phyloP scores from a whole-genome alignment of 1,140 invertebrate species.

The Brachionus rotundiformis region DNA sequence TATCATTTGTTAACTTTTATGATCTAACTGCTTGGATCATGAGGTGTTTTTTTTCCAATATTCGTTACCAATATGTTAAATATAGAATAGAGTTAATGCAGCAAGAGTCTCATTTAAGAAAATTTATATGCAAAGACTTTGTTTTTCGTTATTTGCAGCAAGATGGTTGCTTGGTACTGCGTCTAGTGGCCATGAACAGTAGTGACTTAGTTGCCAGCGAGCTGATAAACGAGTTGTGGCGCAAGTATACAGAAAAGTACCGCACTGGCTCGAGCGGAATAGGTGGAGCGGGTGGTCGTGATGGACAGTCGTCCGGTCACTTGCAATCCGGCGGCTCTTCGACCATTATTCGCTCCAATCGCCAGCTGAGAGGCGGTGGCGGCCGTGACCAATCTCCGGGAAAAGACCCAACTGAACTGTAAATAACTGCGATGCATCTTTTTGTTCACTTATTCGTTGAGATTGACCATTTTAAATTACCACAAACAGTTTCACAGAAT shows the following conservation, averaged over 20 bases:
- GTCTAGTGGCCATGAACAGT: conserved; percentile 66
- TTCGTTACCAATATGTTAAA: conserved; percentile 52
- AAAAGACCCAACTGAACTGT: conserved; percentile 45
- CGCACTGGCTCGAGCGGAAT: conserved; percentile 25
- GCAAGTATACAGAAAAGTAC: conserved; percentile 56
- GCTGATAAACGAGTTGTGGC: conserved; percentile 65
- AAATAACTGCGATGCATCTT: background rate
- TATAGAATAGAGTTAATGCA: conserved; percentile 52
- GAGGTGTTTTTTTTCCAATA: conserved; percentile 53
- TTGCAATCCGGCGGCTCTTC: conserved; percentile 41
- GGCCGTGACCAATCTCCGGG: conserved; percentile 44
- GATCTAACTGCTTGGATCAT: conserved; percentile 55
- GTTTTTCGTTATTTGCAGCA: conserved; percentile 66
- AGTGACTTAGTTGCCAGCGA: conserved; percentile 67
- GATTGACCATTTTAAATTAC: background rate
- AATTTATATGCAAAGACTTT: conserved; percentile 60
- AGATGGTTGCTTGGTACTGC: conserved; percentile 66
- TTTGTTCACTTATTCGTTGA: background rate
- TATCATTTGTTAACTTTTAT: conserved; percentile 59
- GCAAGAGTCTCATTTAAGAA: conserved; percentile 43
- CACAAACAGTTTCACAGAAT: background rate
- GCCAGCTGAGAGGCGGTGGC: conserved; percentile 37
- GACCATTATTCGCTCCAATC: conserved; percentile 41
- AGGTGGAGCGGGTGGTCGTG: conserved; percentile 19
- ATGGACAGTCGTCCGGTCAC: background rate